A percentile compares a stretch with the other conserved stretches of the same genome.
Conservation (phyloP, 2,888 invertebrate species). For the Ophraella communa region DNA sequence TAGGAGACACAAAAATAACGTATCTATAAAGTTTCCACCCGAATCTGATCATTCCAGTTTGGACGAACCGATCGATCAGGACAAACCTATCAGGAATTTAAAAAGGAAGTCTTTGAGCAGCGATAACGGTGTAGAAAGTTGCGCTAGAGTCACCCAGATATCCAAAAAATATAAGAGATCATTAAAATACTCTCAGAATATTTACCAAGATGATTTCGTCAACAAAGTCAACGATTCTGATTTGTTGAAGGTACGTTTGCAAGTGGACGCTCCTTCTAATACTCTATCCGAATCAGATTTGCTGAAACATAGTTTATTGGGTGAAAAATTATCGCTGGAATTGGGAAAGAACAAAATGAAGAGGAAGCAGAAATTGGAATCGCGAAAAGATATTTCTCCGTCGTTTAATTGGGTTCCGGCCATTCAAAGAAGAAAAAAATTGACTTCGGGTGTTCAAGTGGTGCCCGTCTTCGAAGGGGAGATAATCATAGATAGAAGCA, state of each 20-base stretch:
- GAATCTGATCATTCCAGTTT: background rate
- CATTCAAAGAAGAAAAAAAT: slow-evolving; percentile 32
- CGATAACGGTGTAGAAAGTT: slow-evolving; percentile 14
- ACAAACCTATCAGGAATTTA: slow-evolving; percentile 22
- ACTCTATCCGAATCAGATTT: slow-evolving; percentile 25
- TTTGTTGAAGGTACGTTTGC: slow-evolving; percentile 21
- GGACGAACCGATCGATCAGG: slow-evolving; percentile 14
- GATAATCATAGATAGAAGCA: slow-evolving; percentile 39
- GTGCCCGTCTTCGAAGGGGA: slow-evolving; percentile 43
- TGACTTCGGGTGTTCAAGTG: background rate
- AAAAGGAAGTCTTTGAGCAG: slow-evolving; percentile 23
- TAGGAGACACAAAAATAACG: background rate
- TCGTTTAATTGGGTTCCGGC: slow-evolving; percentile 17
- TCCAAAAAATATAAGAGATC: slow-evolving; percentile 6
- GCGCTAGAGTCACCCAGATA: slow-evolving; percentile 28
- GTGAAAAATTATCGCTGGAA: background rate
- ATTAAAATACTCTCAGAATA: background rate
- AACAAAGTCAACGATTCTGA: slow-evolving; percentile 35
- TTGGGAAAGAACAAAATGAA: slow-evolving; percentile 24
- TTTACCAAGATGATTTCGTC: slow-evolving; percentile 31
- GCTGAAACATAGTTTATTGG: slow-evolving; percentile 21
- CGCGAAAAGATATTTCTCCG: slow-evolving; percentile 24
- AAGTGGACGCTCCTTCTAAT: background rate
- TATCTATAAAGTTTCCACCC: too few species aligned
- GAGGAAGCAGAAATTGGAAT: slow-evolving; percentile 38